phyloP scores from a whole-genome alignment of 2,797 vertebrate species.

The Characodon lateralis region DNA sequence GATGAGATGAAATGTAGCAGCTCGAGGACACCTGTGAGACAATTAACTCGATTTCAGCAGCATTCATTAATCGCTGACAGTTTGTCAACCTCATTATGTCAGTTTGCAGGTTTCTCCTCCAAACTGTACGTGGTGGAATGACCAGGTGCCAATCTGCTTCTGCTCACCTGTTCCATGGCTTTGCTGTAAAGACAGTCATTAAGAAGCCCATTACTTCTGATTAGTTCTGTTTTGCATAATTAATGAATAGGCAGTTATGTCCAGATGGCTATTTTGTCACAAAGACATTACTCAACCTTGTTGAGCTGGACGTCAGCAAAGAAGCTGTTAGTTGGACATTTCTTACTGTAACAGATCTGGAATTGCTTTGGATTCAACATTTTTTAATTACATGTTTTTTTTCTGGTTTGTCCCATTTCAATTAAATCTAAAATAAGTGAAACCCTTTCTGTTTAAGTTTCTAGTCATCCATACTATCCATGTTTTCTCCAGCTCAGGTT shows the following conservation, averaged over 20 bases:
- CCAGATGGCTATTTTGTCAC: conserved; percentile 71
- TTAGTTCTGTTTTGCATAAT: conserved; percentile 70
- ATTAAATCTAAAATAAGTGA: conserved; percentile 2
- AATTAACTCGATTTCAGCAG: conserved; percentile 56
- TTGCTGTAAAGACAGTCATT: conserved; percentile 64
- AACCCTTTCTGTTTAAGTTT: conserved; percentile 18
- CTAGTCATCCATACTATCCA: background rate
- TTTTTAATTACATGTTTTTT: background rate
- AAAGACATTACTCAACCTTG: conserved; percentile 64
- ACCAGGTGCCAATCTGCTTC: conserved; percentile 60
- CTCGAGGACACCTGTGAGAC: conserved; percentile 53
- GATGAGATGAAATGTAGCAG: conserved; percentile 40
- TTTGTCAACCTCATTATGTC: conserved; percentile 76
- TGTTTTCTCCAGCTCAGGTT: background rate
- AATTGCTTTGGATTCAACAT: background rate
- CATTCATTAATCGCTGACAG: conserved; percentile 72
- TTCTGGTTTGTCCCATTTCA: background rate
- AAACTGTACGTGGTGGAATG: conserved; percentile 42
- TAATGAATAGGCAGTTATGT: conserved; percentile 62
- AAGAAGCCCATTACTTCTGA: conserved; percentile 74
- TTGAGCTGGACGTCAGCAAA: conserved; percentile 56
- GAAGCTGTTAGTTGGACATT: conserved; percentile 37
- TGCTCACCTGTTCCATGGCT: conserved; percentile 65
- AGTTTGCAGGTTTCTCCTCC: conserved; percentile 43
- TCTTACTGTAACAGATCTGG: conserved; percentile 10